A percentile compares a stretch with the other conserved stretches of the same genome.
Conservation (phyloP, 2,888 invertebrate species). For the Eristalinus sepulchralis region DNA sequence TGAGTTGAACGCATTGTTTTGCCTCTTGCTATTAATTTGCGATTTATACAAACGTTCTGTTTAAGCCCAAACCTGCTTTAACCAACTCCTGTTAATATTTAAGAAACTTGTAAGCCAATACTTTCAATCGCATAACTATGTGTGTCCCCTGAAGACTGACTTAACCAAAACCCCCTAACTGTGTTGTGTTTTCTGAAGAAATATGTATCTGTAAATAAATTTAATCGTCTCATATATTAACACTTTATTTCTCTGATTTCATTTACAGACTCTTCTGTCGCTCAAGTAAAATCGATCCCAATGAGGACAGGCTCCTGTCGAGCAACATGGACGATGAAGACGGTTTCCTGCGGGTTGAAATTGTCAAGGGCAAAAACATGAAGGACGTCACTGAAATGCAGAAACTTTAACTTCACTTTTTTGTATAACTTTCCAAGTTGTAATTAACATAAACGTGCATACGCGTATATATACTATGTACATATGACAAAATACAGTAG, state of each 20-base stretch:
- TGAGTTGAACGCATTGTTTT: not conserved
- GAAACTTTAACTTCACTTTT: conserved; percentile 75
- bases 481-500: not conserved
- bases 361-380: conserved; percentile 77
- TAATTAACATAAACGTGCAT: not conserved
- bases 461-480: not conserved
- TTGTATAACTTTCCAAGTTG: conserved; percentile 7
- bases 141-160: not conserved
- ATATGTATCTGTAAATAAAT: not conserved
- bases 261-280: conserved; percentile 71
- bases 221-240: not conserved
- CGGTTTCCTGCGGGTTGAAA: conserved; percentile 75
- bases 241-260: not conserved
- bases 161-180: not conserved
- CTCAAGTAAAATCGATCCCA: conserved; percentile 75
- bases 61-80: not conserved
- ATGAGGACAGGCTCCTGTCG: conserved; percentile 77
- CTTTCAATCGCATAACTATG: not conserved
- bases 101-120: not conserved
- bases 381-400: conserved; percentile 80
- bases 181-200: not conserved
- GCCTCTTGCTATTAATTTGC: conserved; percentile 9
- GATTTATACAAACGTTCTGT: not conserved
- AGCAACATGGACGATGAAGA: conserved; percentile 74
- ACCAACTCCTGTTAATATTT: not conserved